Conservation (phyloP, 2,888 invertebrate genomes). For the Eledona agricola region DNA sequence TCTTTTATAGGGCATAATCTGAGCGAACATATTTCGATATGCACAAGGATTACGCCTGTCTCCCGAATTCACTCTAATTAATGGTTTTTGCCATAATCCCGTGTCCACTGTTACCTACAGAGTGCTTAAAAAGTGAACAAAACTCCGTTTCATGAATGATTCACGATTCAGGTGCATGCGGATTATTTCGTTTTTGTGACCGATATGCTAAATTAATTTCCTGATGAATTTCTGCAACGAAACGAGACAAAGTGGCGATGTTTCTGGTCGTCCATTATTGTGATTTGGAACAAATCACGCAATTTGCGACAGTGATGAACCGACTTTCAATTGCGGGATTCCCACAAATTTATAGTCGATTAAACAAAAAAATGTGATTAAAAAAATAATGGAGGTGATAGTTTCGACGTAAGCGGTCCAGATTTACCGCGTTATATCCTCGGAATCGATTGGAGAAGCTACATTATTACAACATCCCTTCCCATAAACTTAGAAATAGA, state of each 20-base stretch:
- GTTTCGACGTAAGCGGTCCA: slow-evolving; percentile 1
- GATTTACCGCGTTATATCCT: slow-evolving; percentile 15
- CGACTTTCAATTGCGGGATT: slow-evolving; percentile 7
- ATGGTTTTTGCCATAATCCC: slow-evolving; percentile 17
- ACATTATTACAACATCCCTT: slow-evolving; percentile 2
- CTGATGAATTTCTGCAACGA: no score
- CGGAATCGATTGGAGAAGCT: slow-evolving; percentile 9
- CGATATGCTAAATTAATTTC: no score
- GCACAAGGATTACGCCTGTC: slow-evolving; percentile 1
- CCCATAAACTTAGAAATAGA: slow-evolving; percentile 10
- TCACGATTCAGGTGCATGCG: no score
- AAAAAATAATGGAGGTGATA: slow-evolving; percentile 22
- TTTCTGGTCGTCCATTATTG: slow-evolving; percentile 19
- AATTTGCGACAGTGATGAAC: slow-evolving; percentile 17
- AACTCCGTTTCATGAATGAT: no score
- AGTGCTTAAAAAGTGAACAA: slow-evolving; percentile 4
- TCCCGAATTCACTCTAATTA: slow-evolving; percentile 13
- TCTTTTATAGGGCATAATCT: slow-evolving; percentile 9
- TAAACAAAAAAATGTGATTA: no score
- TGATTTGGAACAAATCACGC: slow-evolving; percentile 17
- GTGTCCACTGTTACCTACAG: background rate
- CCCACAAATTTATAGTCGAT: no score
- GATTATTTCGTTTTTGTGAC: no score
- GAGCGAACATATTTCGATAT: slow-evolving; percentile 5
- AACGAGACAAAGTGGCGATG: no score